Evolutionary conservation across 1,140 invertebrate genomes (phyloP), one percentile per base, ranked within the genome.

Genomic region (Drosophila auraria): DNA sequence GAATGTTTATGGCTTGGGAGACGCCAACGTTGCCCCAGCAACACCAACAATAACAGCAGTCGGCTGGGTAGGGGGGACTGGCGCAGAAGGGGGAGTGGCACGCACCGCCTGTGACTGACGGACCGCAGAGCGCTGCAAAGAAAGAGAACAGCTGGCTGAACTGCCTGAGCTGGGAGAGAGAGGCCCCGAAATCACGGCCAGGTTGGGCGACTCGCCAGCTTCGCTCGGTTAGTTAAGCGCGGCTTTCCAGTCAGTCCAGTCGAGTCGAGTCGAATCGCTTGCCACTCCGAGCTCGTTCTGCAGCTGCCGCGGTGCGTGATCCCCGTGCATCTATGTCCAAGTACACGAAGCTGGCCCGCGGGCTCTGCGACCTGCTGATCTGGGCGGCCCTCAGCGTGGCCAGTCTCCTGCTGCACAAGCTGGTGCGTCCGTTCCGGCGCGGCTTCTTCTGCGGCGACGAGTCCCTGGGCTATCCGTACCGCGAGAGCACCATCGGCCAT

Each of bases 401-500:
- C 62, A 77, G 65, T 20, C 14, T 84, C 49, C 51, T 83, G 25
- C 53, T 92, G 40, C 59, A 54, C 25, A 83, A 84, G 54, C 60
- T 78, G 63, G 77, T 96, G 20, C 93, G 94, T 47, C 97, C 98
- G 1, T 98, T 96, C 93, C 94, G 97, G 78, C 94, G 98, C 61
- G 98, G 98, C 20, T 99, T 99, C 94, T 99, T 97, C 93, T 99
- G 98, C 94, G 96, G 98, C 91, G 98, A 99, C 94, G 97, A 99
- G 89, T 97, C 97, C 60, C 94, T 99, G 47, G 95, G 95, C 74
- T 97, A 99, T 94, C 98, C 98, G 5, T 96, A 94, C 87, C 94
- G 95, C 58, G 93, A 94, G 2, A 97, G 95, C 3, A 98, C 97
- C 1, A 95, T 98, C 54, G 64, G 82, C 7, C 51, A 49, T 1